Conservation (phyloP, 2,797 vertebrate species). For the Hipposideros larvatus region DNA sequence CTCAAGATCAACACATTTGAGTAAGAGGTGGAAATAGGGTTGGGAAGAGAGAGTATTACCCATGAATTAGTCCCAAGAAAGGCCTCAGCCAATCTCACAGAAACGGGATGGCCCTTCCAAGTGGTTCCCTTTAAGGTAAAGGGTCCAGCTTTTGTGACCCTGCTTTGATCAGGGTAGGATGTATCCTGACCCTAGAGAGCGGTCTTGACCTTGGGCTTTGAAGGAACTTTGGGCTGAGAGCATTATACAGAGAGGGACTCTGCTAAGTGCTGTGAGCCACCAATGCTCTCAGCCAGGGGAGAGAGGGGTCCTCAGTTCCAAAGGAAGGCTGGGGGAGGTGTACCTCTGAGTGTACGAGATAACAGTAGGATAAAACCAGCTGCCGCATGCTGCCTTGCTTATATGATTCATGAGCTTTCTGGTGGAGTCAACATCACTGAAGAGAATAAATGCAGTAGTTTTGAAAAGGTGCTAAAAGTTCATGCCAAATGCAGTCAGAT, state of each 20-base stretch:
- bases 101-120: neutral
- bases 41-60: neutral
- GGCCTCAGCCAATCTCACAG: neutral
- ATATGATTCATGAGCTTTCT: conserved; percentile 33
- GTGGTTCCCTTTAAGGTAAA: neutral
- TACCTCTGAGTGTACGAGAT: neutral
- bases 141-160: neutral
- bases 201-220: neutral
- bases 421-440: neutral
- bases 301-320: neutral
- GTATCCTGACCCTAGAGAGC: neutral
- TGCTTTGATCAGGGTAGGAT: neutral
- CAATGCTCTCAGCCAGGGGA: neutral
- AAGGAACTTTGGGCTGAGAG: neutral
- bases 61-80: neutral
- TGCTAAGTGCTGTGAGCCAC: neutral
- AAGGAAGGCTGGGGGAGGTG: neutral
- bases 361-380: conserved; percentile 1
- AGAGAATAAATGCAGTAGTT: neutral
- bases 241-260: neutral
- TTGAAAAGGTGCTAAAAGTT: conserved; percentile 62
- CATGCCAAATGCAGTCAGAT: conserved; percentile 48
- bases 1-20: neutral
- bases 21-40: neutral
- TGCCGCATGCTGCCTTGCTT: neutral